These are phyloP conservation scores for Centrocercus urophasianus DNA, from an alignment of 2,113 vertebrate species.

Conservation along the genomic window DNA sequence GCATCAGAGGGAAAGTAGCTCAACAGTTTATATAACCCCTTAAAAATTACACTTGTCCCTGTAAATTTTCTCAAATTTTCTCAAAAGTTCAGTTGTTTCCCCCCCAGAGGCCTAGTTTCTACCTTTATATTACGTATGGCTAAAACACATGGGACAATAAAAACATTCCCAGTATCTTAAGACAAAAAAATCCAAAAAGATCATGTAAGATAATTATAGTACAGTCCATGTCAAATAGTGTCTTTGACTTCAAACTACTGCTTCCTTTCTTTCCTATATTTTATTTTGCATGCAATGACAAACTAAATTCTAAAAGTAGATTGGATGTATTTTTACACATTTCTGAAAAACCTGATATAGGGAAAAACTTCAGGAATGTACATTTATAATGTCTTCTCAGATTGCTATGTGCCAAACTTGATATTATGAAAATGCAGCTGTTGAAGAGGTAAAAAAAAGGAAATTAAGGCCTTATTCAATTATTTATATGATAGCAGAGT, in stretches of 20 bases:
- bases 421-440: neutral
- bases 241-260: neutral
- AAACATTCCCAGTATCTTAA: neutral
- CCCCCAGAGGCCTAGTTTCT: neutral
- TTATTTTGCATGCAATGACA: neutral
- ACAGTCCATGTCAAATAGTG: neutral
- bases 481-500: neutral
- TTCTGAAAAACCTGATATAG: neutral
- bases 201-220: neutral
- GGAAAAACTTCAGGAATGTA: neutral
- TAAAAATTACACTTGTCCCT: neutral
- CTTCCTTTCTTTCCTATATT: neutral
- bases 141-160: neutral
- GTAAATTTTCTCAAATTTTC: neutral
- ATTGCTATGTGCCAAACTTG: neutral
- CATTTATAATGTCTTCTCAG: neutral
- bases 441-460: neutral
- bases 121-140: neutral
- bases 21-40: too few species aligned
- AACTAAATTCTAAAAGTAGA: neutral
- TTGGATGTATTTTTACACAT: neutral
- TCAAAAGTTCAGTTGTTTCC: neutral
- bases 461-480: neutral
- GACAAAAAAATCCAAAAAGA: neutral
- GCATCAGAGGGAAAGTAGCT: neutral